phyloP scores from a whole-genome alignment of 1,140 invertebrate genomes.

The Phenacoccus solenopsis region DNA sequence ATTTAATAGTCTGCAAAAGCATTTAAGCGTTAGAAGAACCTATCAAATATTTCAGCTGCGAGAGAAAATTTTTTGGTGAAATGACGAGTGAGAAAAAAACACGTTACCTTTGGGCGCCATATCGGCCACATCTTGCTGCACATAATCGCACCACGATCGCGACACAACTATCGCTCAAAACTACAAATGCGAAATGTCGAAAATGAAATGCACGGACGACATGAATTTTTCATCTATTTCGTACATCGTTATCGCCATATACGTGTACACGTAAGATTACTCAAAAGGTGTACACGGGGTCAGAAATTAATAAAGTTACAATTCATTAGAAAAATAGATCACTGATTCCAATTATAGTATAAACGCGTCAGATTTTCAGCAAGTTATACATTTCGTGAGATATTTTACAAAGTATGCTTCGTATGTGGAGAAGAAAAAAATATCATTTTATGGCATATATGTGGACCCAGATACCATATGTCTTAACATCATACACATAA shows the following conservation, averaged over 20 bases:
- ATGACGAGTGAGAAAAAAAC: too few species aligned
- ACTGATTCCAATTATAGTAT: not conserved
- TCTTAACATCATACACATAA: constrained; percentile 9
- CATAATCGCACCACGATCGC: too few species aligned
- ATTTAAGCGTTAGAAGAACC: too few species aligned
- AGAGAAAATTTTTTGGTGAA: too few species aligned
- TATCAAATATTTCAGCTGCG: too few species aligned
- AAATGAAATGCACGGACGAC: not conserved
- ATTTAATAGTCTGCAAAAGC: too few species aligned
- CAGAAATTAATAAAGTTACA: constrained; percentile 3
- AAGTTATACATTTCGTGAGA: not conserved
- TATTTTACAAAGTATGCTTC: not conserved
- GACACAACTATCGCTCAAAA: too few species aligned
- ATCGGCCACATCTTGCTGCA: too few species aligned
- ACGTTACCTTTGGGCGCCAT: too few species aligned
- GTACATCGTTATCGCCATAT: not conserved
- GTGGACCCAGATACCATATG: constrained; percentile 8
- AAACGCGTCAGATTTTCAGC: not conserved
- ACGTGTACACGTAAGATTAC: not conserved
- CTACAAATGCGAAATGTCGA: too few species aligned
- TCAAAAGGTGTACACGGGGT: not conserved
- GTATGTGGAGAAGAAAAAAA: not conserved
- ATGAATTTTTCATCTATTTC: not conserved
- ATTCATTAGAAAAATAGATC: not conserved
- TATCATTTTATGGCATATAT: constrained; percentile 9